Conservation (phyloP, 30 jellyfish, hydroid and myxozoan species). For the Chrysaora quinquecirrha region DNA sequence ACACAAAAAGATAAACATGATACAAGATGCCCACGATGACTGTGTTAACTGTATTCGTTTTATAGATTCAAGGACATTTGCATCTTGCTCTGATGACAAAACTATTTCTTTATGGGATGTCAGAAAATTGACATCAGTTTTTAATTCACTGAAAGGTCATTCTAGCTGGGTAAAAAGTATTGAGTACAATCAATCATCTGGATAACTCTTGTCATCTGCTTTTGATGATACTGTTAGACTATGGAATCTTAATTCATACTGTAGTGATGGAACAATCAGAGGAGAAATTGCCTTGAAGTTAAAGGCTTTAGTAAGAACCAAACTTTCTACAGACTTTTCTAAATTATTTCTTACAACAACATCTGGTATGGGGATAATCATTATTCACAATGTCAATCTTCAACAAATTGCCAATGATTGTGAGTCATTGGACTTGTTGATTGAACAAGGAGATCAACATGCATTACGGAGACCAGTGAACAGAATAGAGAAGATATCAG, state of each 20-base stretch:
- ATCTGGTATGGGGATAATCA: constrained; percentile 67
- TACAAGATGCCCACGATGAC: constrained; percentile 69
- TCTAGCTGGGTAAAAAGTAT: constrained; percentile 90
- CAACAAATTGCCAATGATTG: constrained; percentile 17
- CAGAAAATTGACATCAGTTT: constrained; percentile 28
- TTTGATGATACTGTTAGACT: constrained; percentile 85
- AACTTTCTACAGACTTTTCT: constrained; percentile 55
- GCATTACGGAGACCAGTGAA: constrained; percentile 9
- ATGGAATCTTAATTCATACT: constrained; percentile 71
- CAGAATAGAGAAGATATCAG: constrained; percentile 56
- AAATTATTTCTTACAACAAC: constrained; percentile 79
- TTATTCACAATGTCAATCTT: constrained; percentile 68
- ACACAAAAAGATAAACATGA: constrained; percentile 25
- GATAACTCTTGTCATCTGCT: constrained; percentile 77
- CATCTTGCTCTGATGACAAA: constrained; percentile 90
- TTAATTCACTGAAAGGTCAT: constrained; percentile 78
- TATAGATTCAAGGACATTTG: constrained; percentile 77
- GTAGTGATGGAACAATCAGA: constrained; percentile 58
- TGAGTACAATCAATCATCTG: constrained; percentile 50
- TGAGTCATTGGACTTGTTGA: neutral
- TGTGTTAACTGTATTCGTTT: constrained; percentile 92
- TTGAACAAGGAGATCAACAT: neutral
- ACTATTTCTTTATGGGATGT: constrained; percentile 88
- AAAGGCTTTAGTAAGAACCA: constrained; percentile 67
- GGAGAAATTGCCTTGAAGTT: constrained; percentile 43